Base-by-base conservation (phyloP, 2,797 vertebrate species). In the Gymnocypris eckloni region DNA sequence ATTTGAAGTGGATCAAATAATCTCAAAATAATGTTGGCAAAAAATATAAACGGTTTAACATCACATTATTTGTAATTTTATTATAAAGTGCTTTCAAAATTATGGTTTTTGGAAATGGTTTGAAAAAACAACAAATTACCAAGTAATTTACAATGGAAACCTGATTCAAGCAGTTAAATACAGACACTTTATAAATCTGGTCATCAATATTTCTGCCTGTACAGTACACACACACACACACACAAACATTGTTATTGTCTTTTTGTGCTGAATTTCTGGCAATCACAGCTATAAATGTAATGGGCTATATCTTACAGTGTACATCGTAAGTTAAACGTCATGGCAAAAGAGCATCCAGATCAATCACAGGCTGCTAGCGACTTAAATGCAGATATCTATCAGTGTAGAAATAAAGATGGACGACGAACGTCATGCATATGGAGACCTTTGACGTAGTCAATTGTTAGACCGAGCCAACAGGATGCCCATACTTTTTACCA, bases 381-480 rank as follows among this genome's bases (percentile, higher is more conserved):
- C 28, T 33, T 25, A 48, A 77, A 84, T 25, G 33, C 15, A 41
- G 56, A 39, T n/a, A 52, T 83, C 59, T 76, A 28, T 39, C 73
- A 78, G n/a, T 79, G 39, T 71, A 71, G 37, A 41, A 85, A 37
- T 12, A 69, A 85, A 79, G 76, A 85, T 45, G 66, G 22, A 82
- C 0, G 45, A 69, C 1, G 15, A 16, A 43, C 7, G 37, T 56
- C 39, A 18, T 72, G 90, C 91, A 90, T 92, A 89, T 90, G 90
- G 64, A 71, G 83, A 85, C 88, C 91, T 90, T 92, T 82, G 94
- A 88, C n/a, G 56, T 78, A 91, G 91, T 93, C 94, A 93, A 94
- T 94, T 88, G 93, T 94, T 94, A 86, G 81, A 79, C 90, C 83
- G 85, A 88, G 9, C 87, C 84, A 79, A 89, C 87, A 70, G 82